These are phyloP conservation scores for Aphelocoma californica DNA, from an alignment of 2,797 vertebrate species.

Conservation along the genomic window DNA sequence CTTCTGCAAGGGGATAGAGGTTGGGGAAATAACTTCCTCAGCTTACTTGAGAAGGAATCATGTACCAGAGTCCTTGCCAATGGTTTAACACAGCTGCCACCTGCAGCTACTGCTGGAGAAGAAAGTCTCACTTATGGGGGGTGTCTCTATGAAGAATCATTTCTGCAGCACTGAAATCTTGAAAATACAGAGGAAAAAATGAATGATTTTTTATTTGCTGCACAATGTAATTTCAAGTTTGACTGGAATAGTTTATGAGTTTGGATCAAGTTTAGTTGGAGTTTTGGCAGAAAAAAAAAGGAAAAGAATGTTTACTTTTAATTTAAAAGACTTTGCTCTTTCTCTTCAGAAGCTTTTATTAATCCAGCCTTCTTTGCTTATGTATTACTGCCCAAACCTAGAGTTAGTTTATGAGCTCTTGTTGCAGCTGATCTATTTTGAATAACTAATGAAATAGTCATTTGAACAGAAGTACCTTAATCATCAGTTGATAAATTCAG, in stretches of 20 bases:
- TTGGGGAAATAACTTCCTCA: not conserved
- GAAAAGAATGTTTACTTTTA: slow-evolving; percentile 2
- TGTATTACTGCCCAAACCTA: not conserved
- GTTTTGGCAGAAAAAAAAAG: not conserved
- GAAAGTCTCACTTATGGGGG: not conserved
- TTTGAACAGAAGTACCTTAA: slow-evolving; percentile 14
- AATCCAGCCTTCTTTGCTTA: not conserved
- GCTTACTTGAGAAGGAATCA: not conserved
- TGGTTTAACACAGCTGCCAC: not conserved
- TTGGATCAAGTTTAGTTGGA: not conserved
- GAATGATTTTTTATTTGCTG: not conserved
- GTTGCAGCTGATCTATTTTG: not conserved
- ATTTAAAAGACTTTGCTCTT: not conserved
- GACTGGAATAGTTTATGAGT: not conserved
- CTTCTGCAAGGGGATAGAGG: not conserved
- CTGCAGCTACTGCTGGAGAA: not conserved
- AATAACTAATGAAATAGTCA: slow-evolving; percentile 23
- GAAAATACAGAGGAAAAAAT: not conserved
- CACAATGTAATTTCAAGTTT: not conserved
- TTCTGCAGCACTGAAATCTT: not conserved
- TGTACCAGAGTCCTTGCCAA: not conserved
- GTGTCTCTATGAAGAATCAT: not conserved
- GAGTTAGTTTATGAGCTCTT: not conserved
- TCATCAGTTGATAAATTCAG: not conserved
- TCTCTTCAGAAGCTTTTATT: not conserved